Base-by-base conservation (phyloP, 2,888 invertebrate genomes). In the Campaea margaritaria region DNA sequence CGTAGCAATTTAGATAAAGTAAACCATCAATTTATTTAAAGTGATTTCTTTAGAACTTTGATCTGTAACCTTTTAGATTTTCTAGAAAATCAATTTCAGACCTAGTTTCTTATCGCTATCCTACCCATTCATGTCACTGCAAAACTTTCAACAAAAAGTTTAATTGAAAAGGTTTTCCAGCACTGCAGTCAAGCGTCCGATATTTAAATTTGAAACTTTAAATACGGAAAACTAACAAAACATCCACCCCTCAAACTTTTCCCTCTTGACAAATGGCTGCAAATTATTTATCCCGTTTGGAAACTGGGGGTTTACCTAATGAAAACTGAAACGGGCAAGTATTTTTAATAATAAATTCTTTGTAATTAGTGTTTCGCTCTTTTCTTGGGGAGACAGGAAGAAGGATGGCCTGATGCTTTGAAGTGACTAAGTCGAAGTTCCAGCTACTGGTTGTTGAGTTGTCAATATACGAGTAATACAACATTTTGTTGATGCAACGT, bases 261-360 rank as follows among this genome's bases (percentile, higher is more conserved):
- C 44, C 45, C 53, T 38, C 62, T 56, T 69, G 64, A 69, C 67
- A 69, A 69, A 67, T 67, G 51, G 57, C 58, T 53, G 41, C 65
- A 62, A 67, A 64, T 67, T 63, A 67, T 68, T 67, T 63, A 68
- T 64, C 64, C 61, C 46, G 53, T 66, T 48, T 34, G 44, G 31
- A 54, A 64, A 66, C 56, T 49, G 60, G 45, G 16, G 58, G 56
- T 57, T 62, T 53, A 27, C 50, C 47, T 47, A 55, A 41, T 51
- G 58, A 58, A 54, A 58, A 65, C 59, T 61, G 55, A 62, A 44
- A 43, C 57, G 43, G 61, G 54, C 48, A 64, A 67, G 64, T 62
- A 67, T 67, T 67, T 68, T 64, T 58, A 61, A 58, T 63, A 63
- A 68, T 65, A 52, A 59, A 66, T 62, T 68, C 50, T 60, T 50